These are phyloP conservation scores for Rousettus madagascariensis DNA, from an alignment of 2,797 vertebrate species.

Conservation along the genomic window DNA sequence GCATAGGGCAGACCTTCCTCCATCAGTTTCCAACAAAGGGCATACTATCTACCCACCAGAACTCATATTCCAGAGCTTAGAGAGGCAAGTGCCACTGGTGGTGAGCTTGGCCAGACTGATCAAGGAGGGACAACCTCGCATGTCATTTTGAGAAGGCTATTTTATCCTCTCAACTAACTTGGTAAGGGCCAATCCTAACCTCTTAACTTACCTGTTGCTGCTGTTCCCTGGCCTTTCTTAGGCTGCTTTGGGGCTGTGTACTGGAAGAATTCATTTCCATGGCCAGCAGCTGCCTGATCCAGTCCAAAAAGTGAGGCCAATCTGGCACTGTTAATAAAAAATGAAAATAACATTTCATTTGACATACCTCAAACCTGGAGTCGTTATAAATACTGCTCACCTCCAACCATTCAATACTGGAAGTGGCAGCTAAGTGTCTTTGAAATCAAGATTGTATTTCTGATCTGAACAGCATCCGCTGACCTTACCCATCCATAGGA, in stretches of 20 bases:
- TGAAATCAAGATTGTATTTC: slow-evolving; percentile 36
- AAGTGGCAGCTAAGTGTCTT: background rate
- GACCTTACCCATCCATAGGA: background rate
- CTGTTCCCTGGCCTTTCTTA: slow-evolving; percentile 86
- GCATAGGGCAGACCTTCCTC: background rate
- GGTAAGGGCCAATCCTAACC: background rate
- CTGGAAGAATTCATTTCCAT: slow-evolving; percentile 95
- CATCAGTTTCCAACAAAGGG: background rate
- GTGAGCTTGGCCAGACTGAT: background rate
- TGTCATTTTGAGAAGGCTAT: background rate
- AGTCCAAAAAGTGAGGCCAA: slow-evolving; percentile 95
- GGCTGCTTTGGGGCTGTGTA: slow-evolving; percentile 98
- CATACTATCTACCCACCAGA: background rate
- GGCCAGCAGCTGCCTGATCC: slow-evolving; percentile 87
- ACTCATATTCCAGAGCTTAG: background rate
- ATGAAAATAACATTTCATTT: slow-evolving; percentile 23
- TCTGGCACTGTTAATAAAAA: slow-evolving; percentile 88
- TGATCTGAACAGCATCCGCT: background rate
- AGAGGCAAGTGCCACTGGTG: background rate
- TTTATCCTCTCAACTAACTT: background rate
- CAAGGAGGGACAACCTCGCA: background rate
- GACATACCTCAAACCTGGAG: background rate
- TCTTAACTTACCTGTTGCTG: slow-evolving; percentile 84
- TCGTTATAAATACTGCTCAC: slow-evolving; percentile 3
- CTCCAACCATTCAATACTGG: background rate